Evolutionary conservation across 2,113 vertebrate genomes (phyloP).

Genomic region (Salvelinus fontinalis): DNA sequence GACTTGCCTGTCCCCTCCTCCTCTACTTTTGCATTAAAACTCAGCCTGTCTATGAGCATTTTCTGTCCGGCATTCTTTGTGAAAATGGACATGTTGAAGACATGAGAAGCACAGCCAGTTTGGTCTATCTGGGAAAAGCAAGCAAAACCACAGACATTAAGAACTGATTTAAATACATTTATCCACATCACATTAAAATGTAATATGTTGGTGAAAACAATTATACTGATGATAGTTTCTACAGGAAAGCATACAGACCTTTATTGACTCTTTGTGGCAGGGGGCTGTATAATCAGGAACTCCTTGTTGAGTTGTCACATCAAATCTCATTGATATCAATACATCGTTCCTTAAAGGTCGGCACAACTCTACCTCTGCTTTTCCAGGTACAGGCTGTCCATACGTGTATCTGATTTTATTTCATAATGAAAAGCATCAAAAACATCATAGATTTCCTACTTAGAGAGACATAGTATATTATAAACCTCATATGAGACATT

Average conservation of each 20-base stretch:
- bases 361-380: not conserved
- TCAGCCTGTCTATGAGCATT: not conserved
- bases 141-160: not conserved
- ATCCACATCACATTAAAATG: too few relatives aligned
- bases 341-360: rapidly evolving
- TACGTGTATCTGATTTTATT: slow-evolving; percentile 6
- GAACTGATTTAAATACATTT: too few relatives aligned
- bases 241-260: not conserved
- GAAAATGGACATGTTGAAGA: slow-evolving; percentile 1
- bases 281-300: not conserved
- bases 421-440: not conserved
- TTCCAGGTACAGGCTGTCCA: slow-evolving; percentile 11
- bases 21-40: not conserved
- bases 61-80: not conserved
- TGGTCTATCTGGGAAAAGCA: not conserved
- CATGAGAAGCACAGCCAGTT: not conserved
- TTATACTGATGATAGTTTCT: not conserved
- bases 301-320: not conserved
- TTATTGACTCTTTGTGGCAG: not conserved
- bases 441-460: not conserved
- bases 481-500: too few relatives aligned
- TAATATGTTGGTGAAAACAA: too few relatives aligned
- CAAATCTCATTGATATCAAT: too few relatives aligned
- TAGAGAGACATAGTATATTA: too few relatives aligned
- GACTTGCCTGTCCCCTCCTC: slow-evolving; percentile 9